Base-by-base conservation (phyloP, 1,140 invertebrate species). In the Cardiocondyla obscurior region DNA sequence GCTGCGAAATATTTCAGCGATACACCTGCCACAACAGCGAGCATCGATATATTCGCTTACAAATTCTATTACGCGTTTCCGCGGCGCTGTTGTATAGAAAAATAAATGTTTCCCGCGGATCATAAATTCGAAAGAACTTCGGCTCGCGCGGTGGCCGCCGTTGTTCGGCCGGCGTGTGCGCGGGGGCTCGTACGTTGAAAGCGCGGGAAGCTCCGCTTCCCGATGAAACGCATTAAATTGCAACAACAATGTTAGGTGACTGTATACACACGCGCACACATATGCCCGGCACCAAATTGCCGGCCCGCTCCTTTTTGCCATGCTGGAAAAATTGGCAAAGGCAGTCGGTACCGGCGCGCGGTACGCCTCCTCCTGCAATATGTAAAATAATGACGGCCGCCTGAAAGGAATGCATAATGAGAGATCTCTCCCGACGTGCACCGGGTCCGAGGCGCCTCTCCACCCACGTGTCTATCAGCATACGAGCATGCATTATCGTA, bases 351-450 rank as follows among this genome's bases (percentile, higher is more conserved):
- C 62, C 42, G 72, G 79, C 53, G 79, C 82, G 58, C 82, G 77
- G 87, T 88, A 88, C 86, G 86, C 86, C 87, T 86, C 87, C 84
- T 89, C 88, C 84, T 86, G 88, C 88, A 89, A 89, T 89, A 89
- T 89, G 88, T 89, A 89, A 89, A 89, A 89, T 89, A 89, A 89
- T 89, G 88, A 89, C 88, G 88, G 88, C 88, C 85, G 88, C 88
- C 85, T 87, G 88, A 89, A 89, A 89, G 88, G 88, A 89, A 89
- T 89, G 88, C 88, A 87, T 89, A 89, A 89, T 89, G 88, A 89
- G 88, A 89, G 83, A 85, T 88, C 84, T 88, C 86, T 85, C 76
- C 62, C 53, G 49, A 77, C 83, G 86, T 76, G 83, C 79, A 85
- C 79, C 86, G 67, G 82, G 85, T 87, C 83, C 86, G 86, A 87